Conservation (phyloP, 30 jellyfish, hydroid and myxozoan species). For the Aurelia aurita region DNA sequence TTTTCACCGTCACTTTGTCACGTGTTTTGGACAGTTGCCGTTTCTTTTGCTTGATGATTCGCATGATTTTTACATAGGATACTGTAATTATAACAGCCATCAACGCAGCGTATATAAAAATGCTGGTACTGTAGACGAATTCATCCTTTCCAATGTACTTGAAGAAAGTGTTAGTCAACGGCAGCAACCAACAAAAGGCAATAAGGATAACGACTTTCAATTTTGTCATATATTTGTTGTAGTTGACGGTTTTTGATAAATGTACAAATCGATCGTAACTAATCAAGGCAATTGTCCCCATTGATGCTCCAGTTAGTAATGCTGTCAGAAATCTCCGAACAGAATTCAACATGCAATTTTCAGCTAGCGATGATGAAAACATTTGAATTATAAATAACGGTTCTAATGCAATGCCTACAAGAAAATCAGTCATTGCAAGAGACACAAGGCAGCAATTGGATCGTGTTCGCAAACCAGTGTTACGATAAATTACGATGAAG, state of each 20-base stretch:
- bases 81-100: background rate
- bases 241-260: constrained; percentile 33
- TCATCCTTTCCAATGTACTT: constrained; percentile 29
- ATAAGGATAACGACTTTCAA: constrained; percentile 4
- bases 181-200: constrained; percentile 28
- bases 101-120: constrained; percentile 4
- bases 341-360: constrained; percentile 15
- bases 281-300: constrained; percentile 27
- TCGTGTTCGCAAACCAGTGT: constrained; percentile 44
- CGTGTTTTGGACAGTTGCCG: background rate
- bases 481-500: constrained; percentile 20
- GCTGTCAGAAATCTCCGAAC: constrained; percentile 32
- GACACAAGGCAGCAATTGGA: constrained; percentile 29
- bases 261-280: constrained; percentile 53
- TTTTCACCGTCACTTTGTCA: background rate
- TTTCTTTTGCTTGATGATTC: background rate
- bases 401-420: constrained; percentile 26
- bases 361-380: constrained; percentile 18
- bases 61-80: constrained; percentile 25
- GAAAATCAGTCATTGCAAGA: constrained; percentile 44
- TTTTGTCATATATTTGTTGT: constrained; percentile 30
- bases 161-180: constrained; percentile 11
- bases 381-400: constrained; percentile 32
- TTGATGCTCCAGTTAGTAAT: constrained; percentile 49
- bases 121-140: constrained; percentile 13